Evolutionary conservation across 2,113 vertebrate genomes (phyloP).

Genomic region (Toxotes chatareus): DNA sequence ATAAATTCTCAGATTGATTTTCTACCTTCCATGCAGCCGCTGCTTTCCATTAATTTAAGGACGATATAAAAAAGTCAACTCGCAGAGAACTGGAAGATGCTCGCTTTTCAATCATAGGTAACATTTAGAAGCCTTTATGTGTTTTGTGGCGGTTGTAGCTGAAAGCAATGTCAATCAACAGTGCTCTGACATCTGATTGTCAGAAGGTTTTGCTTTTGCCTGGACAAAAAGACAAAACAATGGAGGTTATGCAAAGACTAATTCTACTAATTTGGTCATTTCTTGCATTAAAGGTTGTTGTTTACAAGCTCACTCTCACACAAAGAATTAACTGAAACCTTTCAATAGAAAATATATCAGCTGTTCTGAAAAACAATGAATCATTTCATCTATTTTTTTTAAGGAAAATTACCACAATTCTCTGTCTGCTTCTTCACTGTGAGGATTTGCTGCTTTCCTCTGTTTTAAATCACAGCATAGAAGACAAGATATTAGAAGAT

Average conservation of each 20-base stretch:
- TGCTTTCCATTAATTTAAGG: conserved; percentile 38
- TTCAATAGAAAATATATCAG: too few species aligned
- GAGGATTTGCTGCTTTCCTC: neutral
- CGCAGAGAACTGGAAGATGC: neutral
- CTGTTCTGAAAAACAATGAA: neutral
- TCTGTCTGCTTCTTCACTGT: neutral
- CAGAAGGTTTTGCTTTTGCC: neutral
- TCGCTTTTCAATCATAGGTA: neutral
- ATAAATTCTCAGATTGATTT: conserved; percentile 57
- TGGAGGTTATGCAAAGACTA: conserved; percentile 7
- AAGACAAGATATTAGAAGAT: neutral
- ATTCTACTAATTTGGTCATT: conserved; percentile 1
- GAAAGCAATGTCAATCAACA: neutral
- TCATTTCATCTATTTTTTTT: neutral
- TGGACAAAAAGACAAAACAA: neutral
- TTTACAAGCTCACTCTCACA: neutral
- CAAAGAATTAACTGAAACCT: neutral
- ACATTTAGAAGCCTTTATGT: neutral
- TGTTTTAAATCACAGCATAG: neutral
- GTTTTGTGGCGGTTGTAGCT: neutral
- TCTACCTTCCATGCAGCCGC: conserved; percentile 19
- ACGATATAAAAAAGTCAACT: conserved; percentile 10
- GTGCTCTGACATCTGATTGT: neutral
- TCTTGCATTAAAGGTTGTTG: conserved; percentile 4
- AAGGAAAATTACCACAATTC: neutral